phyloP scores from a whole-genome alignment of 2,797 vertebrate genomes.

The Pachyuromys duprasi region DNA sequence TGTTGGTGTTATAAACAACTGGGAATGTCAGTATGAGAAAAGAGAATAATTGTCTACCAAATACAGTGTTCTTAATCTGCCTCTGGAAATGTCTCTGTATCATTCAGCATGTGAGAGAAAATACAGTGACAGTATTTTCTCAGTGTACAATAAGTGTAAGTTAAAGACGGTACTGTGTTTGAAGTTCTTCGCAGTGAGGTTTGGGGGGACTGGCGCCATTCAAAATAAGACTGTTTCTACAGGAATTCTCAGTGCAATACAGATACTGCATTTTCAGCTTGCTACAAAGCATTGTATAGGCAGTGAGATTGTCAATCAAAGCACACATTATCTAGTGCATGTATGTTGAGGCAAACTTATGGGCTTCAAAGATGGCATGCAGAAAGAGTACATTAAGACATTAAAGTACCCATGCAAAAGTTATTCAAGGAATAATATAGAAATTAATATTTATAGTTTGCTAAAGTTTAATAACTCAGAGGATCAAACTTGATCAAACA shows the following conservation, averaged over 20 bases:
- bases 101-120: background rate
- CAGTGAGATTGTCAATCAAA: background rate
- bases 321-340: background rate
- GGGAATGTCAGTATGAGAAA: background rate
- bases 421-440: background rate
- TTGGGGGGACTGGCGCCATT: fast-evolving
- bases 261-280: background rate
- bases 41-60: background rate
- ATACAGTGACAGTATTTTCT: background rate
- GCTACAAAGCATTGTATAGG: background rate
- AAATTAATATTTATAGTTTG: slow-evolving; percentile 1
- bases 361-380: background rate
- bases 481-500: background rate
- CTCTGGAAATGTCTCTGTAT: slow-evolving; percentile 13
- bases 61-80: background rate
- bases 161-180: background rate
- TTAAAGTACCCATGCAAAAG: background rate
- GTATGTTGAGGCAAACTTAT: background rate
- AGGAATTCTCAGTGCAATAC: background rate
- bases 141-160: background rate
- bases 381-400: background rate
- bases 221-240: background rate
- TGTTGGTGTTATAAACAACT: background rate
- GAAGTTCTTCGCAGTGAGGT: background rate
- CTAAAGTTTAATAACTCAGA: slow-evolving; percentile 1